Evolutionary conservation across 2,797 vertebrate genomes (phyloP).

Genomic region (Dendrocincla fuliginosa): DNA sequence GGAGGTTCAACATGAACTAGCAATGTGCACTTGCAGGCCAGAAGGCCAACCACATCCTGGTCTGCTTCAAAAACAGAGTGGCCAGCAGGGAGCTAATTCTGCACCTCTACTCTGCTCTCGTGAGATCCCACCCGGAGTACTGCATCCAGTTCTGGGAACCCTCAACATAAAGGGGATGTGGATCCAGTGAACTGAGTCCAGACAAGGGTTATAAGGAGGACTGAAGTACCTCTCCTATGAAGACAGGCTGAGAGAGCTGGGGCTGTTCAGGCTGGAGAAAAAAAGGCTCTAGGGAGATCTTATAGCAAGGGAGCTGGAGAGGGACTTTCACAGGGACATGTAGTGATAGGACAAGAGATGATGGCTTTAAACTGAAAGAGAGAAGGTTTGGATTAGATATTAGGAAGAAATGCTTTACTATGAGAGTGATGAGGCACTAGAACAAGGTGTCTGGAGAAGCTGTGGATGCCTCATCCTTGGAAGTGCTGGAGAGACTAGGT

Average conservation of each 20-base stretch:
- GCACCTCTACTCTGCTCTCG: neutral
- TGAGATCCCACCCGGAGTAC: neutral
- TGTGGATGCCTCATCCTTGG: neutral
- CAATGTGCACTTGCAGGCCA: neutral
- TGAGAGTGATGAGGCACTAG: neutral
- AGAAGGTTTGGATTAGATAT: neutral
- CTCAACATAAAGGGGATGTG: rapidly evolving
- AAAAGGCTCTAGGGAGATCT: neutral
- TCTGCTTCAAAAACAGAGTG: neutral
- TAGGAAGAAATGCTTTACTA: neutral
- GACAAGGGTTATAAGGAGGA: neutral
- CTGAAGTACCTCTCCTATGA: neutral
- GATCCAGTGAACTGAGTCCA: neutral
- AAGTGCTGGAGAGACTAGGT: neutral
- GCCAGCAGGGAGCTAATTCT: neutral
- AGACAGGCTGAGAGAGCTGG: neutral
- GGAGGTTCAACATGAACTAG: neutral
- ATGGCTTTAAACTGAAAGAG: neutral
- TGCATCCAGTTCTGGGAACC: neutral
- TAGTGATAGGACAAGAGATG: neutral
- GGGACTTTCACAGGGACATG: neutral
- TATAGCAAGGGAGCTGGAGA: neutral
- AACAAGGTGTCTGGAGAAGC: neutral
- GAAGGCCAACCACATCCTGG: neutral
- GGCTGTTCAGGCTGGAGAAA: neutral